Base-by-base conservation (phyloP, 2,113 vertebrate genomes). In the Tonatia bakeri region DNA sequence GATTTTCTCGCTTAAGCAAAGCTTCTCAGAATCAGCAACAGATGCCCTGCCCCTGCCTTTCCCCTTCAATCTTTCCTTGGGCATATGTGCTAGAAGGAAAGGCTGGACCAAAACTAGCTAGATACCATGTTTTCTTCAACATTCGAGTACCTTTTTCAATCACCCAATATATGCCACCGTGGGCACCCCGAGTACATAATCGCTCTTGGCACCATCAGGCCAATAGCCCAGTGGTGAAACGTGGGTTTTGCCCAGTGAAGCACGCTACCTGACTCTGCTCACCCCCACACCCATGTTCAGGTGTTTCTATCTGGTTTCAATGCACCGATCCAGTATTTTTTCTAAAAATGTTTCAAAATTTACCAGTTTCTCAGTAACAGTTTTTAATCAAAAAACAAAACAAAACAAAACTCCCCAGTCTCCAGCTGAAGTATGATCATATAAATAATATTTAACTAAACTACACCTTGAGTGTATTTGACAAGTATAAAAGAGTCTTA, bases 321-420 rank as follows among this genome's bases (percentile, higher is more conserved):
- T 28, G 52, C 43, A 79, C 13, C 50, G 16, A 79, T 52, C 20
- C 69, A 75, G 40, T 83, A 65, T 61, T 89, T 87, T 50, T 91
- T 47, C 92, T 17, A 70, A 87, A 87, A 73, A 38, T 84, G 73
- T 64, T 79, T 87, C 86, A 87, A 61, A 94, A 81, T 76, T 17
- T 65, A 61, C 47, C 52, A 87, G 91, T 64, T 95, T 94, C 67
- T 79, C 20, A 0, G 36, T 72, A 94, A 92, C 5, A 72, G 26
- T 64, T 94, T 96, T 93, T 73, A 38, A 91, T 33, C 96, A n/a
- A 5, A 20, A 56, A 56, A 81, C 84, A 93, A 97, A 56, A 81
- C 84, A 93, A 97, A 77, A 61, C 24, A 38, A 10, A 47, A 59
- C 70, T 52, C 61, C 19, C 56, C 61, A 67, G 38, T 70, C 28